Evolutionary conservation across 1,140 invertebrate species (phyloP).

Genomic region (Scaptomyza hsui): DNA sequence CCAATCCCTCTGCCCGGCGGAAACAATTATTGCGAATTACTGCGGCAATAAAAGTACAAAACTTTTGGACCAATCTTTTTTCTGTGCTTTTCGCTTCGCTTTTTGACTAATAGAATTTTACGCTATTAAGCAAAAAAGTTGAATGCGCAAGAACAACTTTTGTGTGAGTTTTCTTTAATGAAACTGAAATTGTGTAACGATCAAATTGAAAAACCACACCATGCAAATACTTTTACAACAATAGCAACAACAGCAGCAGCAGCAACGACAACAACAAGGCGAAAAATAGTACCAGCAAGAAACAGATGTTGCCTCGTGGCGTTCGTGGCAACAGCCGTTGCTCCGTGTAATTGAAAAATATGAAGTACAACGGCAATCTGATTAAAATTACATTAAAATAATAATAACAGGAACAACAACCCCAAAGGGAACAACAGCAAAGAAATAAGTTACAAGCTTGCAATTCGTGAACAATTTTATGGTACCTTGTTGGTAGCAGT

Average conservation of each 20-base stretch:
- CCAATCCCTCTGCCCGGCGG: slow-evolving; percentile 35
- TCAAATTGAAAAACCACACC: slow-evolving; percentile 73
- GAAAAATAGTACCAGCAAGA: not conserved
- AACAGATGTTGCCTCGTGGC: slow-evolving; percentile 57
- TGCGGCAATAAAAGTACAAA: slow-evolving; percentile 54
- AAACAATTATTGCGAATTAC: slow-evolving; percentile 73
- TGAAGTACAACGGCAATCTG: slow-evolving; percentile 75
- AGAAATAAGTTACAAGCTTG: slow-evolving; percentile 14
- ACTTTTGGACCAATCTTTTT: slow-evolving; percentile 46
- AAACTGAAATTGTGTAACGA: slow-evolving; percentile 51
- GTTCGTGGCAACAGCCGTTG: slow-evolving; percentile 27
- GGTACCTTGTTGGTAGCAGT: slow-evolving; percentile 6
- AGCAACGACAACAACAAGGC: slow-evolving; percentile 15
- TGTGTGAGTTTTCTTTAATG: slow-evolving; percentile 26
- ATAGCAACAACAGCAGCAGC: slow-evolving; percentile 20
- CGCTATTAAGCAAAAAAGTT: slow-evolving; percentile 37
- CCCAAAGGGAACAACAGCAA: not conserved
- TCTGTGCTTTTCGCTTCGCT: not conserved
- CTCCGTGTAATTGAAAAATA: slow-evolving; percentile 73
- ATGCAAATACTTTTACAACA: slow-evolving; percentile 46
- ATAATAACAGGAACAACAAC: slow-evolving; percentile 53
- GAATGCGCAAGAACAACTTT: slow-evolving; percentile 51
- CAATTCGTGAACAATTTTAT: slow-evolving; percentile 26
- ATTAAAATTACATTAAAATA: slow-evolving; percentile 82
- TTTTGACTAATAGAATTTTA: slow-evolving; percentile 50